Percentiles rank a stretch among this genome's conserved stretches.
Evolutionary conservation across 2,797 vertebrate species (phyloP).

Genomic region (Trachurus trachurus): DNA sequence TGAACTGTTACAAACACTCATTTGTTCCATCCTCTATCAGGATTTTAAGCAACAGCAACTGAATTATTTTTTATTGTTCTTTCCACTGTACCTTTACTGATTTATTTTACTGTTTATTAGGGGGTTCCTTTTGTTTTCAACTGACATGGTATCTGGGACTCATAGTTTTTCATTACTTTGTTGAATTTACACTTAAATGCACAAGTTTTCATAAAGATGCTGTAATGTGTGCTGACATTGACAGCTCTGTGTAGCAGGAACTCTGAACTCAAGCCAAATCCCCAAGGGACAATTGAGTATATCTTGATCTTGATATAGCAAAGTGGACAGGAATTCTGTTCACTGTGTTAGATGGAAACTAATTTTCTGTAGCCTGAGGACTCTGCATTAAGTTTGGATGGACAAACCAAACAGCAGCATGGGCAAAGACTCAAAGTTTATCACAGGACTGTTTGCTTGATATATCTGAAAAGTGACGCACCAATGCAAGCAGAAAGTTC

Average conservation of each 20-base stretch:
- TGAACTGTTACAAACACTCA: background rate
- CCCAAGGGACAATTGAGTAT: background rate
- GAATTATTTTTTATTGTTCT: background rate
- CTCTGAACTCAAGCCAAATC: background rate
- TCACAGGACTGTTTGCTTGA: background rate
- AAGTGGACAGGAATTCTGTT: background rate
- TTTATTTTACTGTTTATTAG: background rate
- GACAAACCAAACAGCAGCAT: background rate
- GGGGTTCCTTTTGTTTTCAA: background rate
- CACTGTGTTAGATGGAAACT: background rate
- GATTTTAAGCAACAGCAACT: background rate
- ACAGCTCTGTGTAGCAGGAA: no score
- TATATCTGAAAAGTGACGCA: background rate
- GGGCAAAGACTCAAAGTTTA: background rate
- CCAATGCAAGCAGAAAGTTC: background rate
- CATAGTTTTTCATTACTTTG: background rate
- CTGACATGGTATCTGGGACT: background rate
- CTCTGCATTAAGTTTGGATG: background rate
- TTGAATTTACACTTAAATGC: background rate
- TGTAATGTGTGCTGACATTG: background rate
- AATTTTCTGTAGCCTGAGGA: background rate
- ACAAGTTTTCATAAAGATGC: background rate
- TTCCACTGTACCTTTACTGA: background rate
- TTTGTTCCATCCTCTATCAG: background rate
- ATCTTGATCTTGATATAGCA: background rate